Base-by-base conservation (phyloP, 30 jellyfish, hydroid and myxozoan genomes). In the Cassiopea andromeda region DNA sequence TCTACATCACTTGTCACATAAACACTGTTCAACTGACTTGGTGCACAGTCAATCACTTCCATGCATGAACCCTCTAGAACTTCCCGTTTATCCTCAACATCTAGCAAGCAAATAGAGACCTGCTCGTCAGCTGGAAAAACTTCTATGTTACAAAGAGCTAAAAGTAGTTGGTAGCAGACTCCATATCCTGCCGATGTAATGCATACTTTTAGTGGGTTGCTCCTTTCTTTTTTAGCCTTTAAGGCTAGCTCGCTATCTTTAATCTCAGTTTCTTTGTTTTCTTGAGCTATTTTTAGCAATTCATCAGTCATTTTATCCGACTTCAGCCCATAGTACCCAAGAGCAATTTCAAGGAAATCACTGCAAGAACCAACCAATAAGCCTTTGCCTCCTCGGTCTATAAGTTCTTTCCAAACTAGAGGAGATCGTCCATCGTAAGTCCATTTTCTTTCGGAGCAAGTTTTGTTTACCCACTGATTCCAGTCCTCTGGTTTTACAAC, bases 321-420 rank as follows among this genome's bases (percentile, higher is more conserved):
- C 8, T 82, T 89, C 27, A 96, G 73, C 7, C 98, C 99, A 83
- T 96, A 96, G 60, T 96, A 96, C 3, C 90, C 96, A 50, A 73
- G 89, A 46, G 97, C 98, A 18, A 92, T 69, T 73, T 96, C 99
- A 60, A 96, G 90, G 81, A 96, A 96, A 27, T 96, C 98, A 86
- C 87, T 83, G 91, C 99, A 96, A 64, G 98, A 76, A 16, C 99
- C 99, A 43, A 96, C 89, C 61, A 96, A 82, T 18, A 87, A 72
- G 13, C 98, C 99, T 80, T 96, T 96, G 8, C 99, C 99, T 9
- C 98, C 99, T 50, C 99, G 84, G 76, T 96, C 96, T 38, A 96
- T 82, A 73, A 96, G 77, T 67, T 96, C 99, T 80, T 92, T 83
- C 99, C 99, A 96, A 46, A 96, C 79, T 72, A 96, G 45, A 5